A percentile compares a stretch with the other conserved stretches of the same genome.
Conservation (phyloP, 2,113 vertebrate species). For the Dunckerocampus dactyliophorus region DNA sequence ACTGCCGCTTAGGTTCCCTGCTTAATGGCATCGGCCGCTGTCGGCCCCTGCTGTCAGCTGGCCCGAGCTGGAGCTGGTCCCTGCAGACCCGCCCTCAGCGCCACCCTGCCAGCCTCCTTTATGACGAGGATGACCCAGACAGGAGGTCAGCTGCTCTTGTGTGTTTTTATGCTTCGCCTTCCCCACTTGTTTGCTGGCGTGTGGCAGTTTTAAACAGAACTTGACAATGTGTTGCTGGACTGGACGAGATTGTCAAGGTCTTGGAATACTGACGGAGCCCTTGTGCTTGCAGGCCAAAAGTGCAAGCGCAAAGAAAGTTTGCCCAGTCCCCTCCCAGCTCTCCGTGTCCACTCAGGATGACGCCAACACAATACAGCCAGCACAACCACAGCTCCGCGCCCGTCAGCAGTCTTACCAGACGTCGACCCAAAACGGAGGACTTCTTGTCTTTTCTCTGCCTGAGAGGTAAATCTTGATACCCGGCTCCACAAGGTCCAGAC, state of each 20-base stretch:
- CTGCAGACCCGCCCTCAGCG: constrained; percentile 12
- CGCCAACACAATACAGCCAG: constrained; percentile 10
- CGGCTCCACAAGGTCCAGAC: not conserved
- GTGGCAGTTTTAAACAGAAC: not conserved
- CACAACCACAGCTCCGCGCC: constrained; percentile 27
- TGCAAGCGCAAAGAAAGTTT: constrained; percentile 60
- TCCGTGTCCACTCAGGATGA: constrained; percentile 27
- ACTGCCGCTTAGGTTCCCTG: constrained; percentile 11
- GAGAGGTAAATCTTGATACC: constrained; percentile 38
- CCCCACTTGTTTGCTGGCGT: no score
- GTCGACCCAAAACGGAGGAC: constrained; percentile 54
- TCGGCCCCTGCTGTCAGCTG: constrained; percentile 18
- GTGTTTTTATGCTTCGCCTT: not conserved
- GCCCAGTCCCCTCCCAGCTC: constrained; percentile 54
- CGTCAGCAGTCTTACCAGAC: constrained; percentile 43
- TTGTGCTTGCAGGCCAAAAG: constrained; percentile 25
- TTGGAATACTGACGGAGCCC: not conserved
- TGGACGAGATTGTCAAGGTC: not conserved
- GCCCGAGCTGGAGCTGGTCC: constrained; percentile 28
- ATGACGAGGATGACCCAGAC: constrained; percentile 11
- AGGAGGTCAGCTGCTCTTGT: constrained; percentile 24
- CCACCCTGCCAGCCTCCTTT: not conserved
- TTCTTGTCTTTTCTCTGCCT: constrained; percentile 61
- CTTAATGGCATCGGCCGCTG: constrained; percentile 11
- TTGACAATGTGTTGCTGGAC: not conserved